These are phyloP conservation scores for Parazoanthus darwini DNA, from an alignment of 92 coral and sea anemone species.

Conservation along the genomic window DNA sequence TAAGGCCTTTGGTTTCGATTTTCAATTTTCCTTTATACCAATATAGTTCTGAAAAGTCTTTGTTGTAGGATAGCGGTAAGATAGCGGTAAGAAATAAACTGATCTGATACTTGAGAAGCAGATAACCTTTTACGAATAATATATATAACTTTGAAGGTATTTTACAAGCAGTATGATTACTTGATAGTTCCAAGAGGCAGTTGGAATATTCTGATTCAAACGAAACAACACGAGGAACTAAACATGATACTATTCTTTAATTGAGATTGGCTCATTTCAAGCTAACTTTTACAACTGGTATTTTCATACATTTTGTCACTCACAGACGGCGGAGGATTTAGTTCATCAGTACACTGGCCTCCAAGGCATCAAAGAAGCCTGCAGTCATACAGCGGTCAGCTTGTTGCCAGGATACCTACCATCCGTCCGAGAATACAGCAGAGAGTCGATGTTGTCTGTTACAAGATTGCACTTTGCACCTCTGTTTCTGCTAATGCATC, in stretches of 20 bases:
- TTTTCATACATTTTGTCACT: neutral
- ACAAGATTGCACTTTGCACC: slow-evolving; percentile 74
- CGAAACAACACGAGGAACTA: no score
- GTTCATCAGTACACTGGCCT: neutral
- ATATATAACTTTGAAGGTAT: no score
- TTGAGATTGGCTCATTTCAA: neutral
- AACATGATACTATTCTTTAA: neutral
- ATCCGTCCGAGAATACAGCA: slow-evolving; percentile 57
- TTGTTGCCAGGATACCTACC: slow-evolving; percentile 50
- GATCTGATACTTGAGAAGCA: no score
- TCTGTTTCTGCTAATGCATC: slow-evolving; percentile 62
- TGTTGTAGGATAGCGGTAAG: no score
- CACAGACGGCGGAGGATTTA: slow-evolving; percentile 20
- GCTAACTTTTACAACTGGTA: neutral
- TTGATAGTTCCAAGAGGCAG: no score
- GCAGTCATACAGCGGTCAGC: neutral
- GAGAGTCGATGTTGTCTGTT: slow-evolving; percentile 66
- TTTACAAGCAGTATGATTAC: no score
- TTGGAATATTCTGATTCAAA: no score
- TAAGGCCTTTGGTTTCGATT: no score
- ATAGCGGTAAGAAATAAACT: no score
- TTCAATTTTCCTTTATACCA: no score
- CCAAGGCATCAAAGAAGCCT: neutral
- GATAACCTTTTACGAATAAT: no score
- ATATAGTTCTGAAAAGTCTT: no score